Base-by-base conservation (phyloP, 2,888 invertebrate species). In the Mesodorylaimus sp. region DNA sequence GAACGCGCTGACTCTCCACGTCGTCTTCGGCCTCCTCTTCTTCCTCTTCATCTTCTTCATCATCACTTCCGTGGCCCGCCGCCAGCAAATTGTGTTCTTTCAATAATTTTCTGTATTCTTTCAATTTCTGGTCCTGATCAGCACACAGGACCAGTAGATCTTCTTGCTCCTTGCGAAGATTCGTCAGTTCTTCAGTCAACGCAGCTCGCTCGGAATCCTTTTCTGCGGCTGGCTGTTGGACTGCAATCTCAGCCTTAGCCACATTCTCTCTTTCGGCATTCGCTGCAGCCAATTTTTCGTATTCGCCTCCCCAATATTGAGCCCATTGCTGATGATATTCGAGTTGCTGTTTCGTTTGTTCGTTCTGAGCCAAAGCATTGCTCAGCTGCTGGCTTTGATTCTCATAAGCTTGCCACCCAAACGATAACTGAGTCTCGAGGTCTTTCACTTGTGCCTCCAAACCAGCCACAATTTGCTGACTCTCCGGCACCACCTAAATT, bases 111-210 rank as follows among this genome's bases (percentile, higher is more conserved):
- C 21, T 39, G 41, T 16, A 39, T 39, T 39, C 41, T 39, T 21
- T 39, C 21, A 39, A 39, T 39, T 39, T 39, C 16, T 19, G n/a
- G 21, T 39, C 41, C 74, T 93, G 89, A 66, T 93, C 87, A 1
- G 85, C 80, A 37, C 95, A 72, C 51, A 95, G 70, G 61, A 84
- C 81, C 50, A 95, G 69, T 54, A 95, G 70, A 69, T 93, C 89
- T 58, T 95, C 93, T 67, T 93, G 91, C 62, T 95, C 93, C 63
- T 32, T 32, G 32, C 32, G 32, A 16, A 32, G 10, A 32, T 10
- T 16, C 32, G 32, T 16, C 16, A 16, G 16, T 32, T 32, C 32
- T 10, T 10, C 10, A 16, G 10, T 10, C 16, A 32, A 32, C 10
- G 32, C 32, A 16, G 32, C 32, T 16, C 10, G 16, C 10, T 32